Base-by-base conservation (phyloP, 1,140 invertebrate species). In the Drosophila willistoni region DNA sequence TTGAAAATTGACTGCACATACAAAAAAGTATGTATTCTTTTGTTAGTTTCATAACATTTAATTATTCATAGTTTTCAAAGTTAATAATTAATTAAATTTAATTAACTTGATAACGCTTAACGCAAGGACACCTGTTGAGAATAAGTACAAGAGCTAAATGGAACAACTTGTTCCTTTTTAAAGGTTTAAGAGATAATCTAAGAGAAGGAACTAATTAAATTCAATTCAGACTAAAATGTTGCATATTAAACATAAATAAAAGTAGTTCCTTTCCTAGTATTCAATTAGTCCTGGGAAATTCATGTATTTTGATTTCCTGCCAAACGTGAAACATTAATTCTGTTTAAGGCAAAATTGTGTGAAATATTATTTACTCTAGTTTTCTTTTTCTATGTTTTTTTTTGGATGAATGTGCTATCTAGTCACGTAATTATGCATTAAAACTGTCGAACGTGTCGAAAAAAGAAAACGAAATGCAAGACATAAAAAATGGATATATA, bases 381-480 rank as follows among this genome's bases (percentile, higher is more conserved):
- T 12, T 13, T 10, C 33, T 65, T 44, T 61, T 36, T 36, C 25
- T 62, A 36, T 62, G 19, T 19, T 47, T 14, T 51, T 61, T 57
- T 25, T 42, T 63, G 33, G 42, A 57, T 10, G 56, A 25, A 54
- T 29, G 29, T 29, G 29, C 59, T 73, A 82, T 86, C 63, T 42
- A 60, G 83, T 83, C 83, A 89, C 83, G 83, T 86, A 89, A 70
- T 75, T 75, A 44, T 29, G 19, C 56, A 44, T 56, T 79, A 83
- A 83, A 87, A 87, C 83, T 77, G 67, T 42, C 63, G 66, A 77
- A 86, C 83, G 83, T 86, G 62, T 62, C 19, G 36, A n/a, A 12
- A 62, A 62, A 19, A 44, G 10, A 7, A 62, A 39, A 39, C 34
- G n/a, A 29, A 62, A 62, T 42, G 60, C 22, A 62, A 62, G 39